Conservation (phyloP, 1,140 invertebrate species). For the Potamilus streckersoni region DNA sequence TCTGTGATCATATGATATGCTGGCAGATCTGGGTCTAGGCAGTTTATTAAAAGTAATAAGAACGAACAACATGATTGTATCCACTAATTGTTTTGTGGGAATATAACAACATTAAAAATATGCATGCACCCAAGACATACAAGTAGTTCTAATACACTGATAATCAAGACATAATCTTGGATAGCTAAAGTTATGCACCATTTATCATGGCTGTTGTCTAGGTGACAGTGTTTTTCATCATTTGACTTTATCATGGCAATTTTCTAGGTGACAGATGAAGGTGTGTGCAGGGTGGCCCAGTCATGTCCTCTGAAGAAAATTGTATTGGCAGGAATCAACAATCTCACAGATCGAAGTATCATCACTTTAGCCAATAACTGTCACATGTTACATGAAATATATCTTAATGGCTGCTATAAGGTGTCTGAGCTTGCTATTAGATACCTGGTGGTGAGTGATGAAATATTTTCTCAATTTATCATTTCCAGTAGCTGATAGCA, state of each 20-base stretch:
- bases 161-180: too few species aligned
- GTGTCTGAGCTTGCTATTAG: slow-evolving; percentile 52
- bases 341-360: slow-evolving; percentile 61
- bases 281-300: slow-evolving; percentile 52
- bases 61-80: too few species aligned
- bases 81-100: too few species aligned
- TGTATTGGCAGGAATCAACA: slow-evolving; percentile 55
- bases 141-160: too few species aligned
- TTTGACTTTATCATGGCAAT: not conserved
- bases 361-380: slow-evolving; percentile 62
- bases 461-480: not conserved
- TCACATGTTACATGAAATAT: slow-evolving; percentile 58
- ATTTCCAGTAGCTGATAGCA: too few species aligned
- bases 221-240: too few species aligned
- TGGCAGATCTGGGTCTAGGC: too few species aligned
- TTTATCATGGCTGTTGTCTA: slow-evolving; percentile 9
- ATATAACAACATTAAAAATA: too few species aligned
- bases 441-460: slow-evolving; percentile 54
- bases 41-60: too few species aligned
- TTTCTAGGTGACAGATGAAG: slow-evolving; percentile 58
- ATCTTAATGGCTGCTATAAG: slow-evolving; percentile 60
- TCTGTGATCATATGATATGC: too few species aligned
- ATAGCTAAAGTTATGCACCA: too few species aligned
- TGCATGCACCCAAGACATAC: too few species aligned
- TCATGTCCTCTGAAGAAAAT: slow-evolving; percentile 48